Evolutionary conservation across 2,888 invertebrate genomes (phyloP), one percentile per base, ranked within the genome.

Genomic region (Drosophila seclusa): DNA sequence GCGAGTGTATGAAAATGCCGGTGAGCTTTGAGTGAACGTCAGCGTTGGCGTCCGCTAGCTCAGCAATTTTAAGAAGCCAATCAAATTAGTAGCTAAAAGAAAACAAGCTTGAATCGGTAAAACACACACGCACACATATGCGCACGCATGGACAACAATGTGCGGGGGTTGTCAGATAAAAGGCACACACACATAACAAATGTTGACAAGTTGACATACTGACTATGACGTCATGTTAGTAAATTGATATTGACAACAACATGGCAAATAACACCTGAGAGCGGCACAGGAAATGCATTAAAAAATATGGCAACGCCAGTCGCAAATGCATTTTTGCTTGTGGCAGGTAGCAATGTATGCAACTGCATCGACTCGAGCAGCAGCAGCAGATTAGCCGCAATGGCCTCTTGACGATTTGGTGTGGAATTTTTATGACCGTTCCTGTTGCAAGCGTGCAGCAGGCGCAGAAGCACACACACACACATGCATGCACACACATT

Each of bases 401-500:
- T 62, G 42, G 57, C 36, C 42, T 53, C 58, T 40, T 40, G 49
- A 55, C 65, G 61, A 50, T 57, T 58, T 77, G 64, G 64, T 61
- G 65, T 80, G 78, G 80, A 78, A 78, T 78, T 78, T 78, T 80
- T 64, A 80, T 82, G 84, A 70, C 73, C 84, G 80, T 85, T 80
- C 80, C 86, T 87, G 87, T 81, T 81, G 78, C 81, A 77, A 79
- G 65, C 69, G 50, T 55, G 32, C 58, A 63, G 63, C 45, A 53
- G 58, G 42, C 67, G 36, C 67, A 78, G 53, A 65, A 67, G 73
- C 61, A n/a, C 54, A 66, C 77, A 61, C 40, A n/a, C 65, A 62
- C 66, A 64, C 59, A 48, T 21, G 48, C 65, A 54, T 42, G 48
- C 31, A 49, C 71, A 78, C 73, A 66, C 69, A 87, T 78, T 85